Evolutionary conservation across 2,113 vertebrate species (phyloP).

Genomic region (Otocyon megalotis): DNA sequence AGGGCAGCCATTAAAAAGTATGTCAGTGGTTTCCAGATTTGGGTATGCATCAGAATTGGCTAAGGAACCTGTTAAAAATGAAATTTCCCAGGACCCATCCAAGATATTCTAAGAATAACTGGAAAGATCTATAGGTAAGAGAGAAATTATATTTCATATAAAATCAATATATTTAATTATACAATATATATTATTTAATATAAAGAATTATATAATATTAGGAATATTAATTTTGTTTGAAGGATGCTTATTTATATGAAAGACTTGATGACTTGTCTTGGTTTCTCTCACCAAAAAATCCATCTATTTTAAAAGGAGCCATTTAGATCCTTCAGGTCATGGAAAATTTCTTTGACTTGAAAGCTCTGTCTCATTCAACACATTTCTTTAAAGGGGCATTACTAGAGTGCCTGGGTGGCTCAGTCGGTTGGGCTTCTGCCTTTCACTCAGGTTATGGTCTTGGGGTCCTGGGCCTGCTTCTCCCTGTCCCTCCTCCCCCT

Average conservation of each 20-base stretch:
- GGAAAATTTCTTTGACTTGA: not conserved
- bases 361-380: not conserved
- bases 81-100: not conserved
- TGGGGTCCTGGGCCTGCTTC: no score
- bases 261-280: not conserved
- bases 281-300: not conserved
- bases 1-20: not conserved
- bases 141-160: not conserved
- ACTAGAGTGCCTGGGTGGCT: not conserved
- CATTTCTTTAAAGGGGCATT: conserved; percentile 5
- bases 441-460: no score
- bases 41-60: not conserved
- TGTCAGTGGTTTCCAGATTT: conserved; percentile 31
- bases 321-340: conserved; percentile 4
- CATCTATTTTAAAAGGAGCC: not conserved
- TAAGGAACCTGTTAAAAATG: not conserved
- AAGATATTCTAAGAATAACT: conserved; percentile 31
- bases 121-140: conserved; percentile 11
- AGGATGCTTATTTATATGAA: conserved; percentile 3
- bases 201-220: not conserved
- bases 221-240: conserved; percentile 46
- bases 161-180: not conserved
- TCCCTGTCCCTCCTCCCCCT: no score
- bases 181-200: not conserved
- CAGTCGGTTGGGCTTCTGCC: no score